phyloP scores from a whole-genome alignment of 2,113 vertebrate genomes.

The Tor tambroides region DNA sequence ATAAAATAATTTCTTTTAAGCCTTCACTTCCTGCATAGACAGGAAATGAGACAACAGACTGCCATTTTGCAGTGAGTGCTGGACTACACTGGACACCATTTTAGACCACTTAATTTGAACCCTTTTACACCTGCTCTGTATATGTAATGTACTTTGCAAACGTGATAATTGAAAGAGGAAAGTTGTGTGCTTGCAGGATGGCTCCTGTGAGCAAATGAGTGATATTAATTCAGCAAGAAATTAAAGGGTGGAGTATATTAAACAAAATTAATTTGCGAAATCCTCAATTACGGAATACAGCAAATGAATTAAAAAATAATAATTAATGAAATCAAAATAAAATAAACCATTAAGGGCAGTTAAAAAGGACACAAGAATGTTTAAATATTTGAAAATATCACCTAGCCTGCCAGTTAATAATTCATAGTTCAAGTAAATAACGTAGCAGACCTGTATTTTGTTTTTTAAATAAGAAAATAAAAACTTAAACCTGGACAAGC shows the following conservation, averaged over 20 bases:
- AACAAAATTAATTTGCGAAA: neutral
- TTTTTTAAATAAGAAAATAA: neutral
- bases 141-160: neutral
- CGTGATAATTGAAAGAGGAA: neutral
- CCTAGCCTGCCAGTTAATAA: neutral
- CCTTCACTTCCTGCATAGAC: slow-evolving; percentile 97
- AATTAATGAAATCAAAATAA: neutral
- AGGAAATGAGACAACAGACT: slow-evolving; percentile 88
- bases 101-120: slow-evolving; percentile 65
- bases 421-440: neutral
- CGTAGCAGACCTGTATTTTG: neutral
- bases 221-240: neutral
- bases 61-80: slow-evolving; percentile 89
- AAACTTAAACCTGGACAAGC: neutral
- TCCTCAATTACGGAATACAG: neutral
- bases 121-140: slow-evolving; percentile 54
- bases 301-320: neutral
- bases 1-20: slow-evolving; percentile 81
- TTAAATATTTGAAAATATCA: neutral
- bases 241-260: neutral
- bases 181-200: neutral
- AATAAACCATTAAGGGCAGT: too few relatives aligned
- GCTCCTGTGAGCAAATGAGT: too few relatives aligned
- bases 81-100: slow-evolving; percentile 62
- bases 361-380: neutral